These are phyloP conservation scores for Hippoglossus stenolepis DNA, from an alignment of 2,113 vertebrate species.

Conservation along the genomic window DNA sequence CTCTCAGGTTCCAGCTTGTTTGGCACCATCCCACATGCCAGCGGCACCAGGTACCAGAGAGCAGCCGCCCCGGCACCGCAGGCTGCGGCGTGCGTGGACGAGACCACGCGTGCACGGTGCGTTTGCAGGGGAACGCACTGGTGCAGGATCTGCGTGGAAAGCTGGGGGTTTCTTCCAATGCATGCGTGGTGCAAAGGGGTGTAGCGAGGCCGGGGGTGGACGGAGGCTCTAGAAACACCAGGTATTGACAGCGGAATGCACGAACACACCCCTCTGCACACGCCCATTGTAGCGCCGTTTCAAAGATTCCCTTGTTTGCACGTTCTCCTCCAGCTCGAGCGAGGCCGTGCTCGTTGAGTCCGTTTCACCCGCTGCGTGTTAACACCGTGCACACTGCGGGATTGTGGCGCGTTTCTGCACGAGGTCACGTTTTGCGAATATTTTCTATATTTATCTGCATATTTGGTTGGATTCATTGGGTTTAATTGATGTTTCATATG, in stretches of 20 bases:
- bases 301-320: constrained; percentile 67
- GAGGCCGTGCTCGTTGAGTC: constrained; percentile 24
- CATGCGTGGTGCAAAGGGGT: neutral
- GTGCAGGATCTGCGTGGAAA: too few relatives aligned
- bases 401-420: neutral
- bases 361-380: neutral
- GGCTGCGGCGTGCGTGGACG: too few relatives aligned
- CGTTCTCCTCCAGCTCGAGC: constrained; percentile 26
- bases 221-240: constrained; percentile 32
- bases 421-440: neutral
- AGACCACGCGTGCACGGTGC: too few relatives aligned
- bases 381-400: constrained; percentile 1
- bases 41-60: too few relatives aligned
- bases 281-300: constrained; percentile 66
- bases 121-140: too few relatives aligned
- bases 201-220: neutral
- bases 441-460: too few relatives aligned
- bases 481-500: too few relatives aligned
- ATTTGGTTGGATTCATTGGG: too few relatives aligned
- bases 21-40: constrained; percentile 48
- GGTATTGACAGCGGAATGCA: constrained; percentile 73
- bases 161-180: too few relatives aligned
- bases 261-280: constrained; percentile 64
- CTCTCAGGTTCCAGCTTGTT: constrained; percentile 62
- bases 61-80: neutral